Evolutionary conservation across 2,797 vertebrate genomes (phyloP), one percentile per base, ranked within the genome.

Genomic region (Mastacembelus armatus): DNA sequence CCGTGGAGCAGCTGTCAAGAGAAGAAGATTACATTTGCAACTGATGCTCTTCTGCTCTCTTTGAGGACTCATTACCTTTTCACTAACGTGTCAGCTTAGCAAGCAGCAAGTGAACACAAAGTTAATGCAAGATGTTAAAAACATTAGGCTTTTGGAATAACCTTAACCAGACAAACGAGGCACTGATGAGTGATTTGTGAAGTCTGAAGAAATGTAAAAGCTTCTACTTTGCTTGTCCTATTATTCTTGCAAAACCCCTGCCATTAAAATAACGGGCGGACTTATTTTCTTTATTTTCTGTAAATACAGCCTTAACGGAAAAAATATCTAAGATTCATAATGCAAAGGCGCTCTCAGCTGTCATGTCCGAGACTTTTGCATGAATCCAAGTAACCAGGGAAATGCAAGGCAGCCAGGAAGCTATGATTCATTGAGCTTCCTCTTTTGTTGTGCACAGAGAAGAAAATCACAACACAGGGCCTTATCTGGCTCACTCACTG

Each of bases 351-450:
- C 22, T 73, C 14, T 44, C 11, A 52, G 27, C 19, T 40, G 43
- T 54, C 18, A 36, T 14, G 35, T 15, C 18, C 14, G 22, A 42
- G 21, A 38, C 27, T 36, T 47, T 5, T 64, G 38, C 60, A 38
- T 51, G 44, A 66, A 56, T 61, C 58, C 54, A 61, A 50, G 44
- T 48, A 74, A 59, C 48, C 6, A 3, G 27, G 54, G 61, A 47
- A 60, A 68, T 32, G 32, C 19, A 55, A 81, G 33, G 45, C 57
- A 43, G 75, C 45, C 76, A 82, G 84, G 80, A 90, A 89, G 80
- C 81, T 68, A 55, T 72, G 78, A 87, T 84, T 88, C 74, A 86
- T 70, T 39, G 16, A 78, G 68, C 80, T 86, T 90, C 74, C 76
- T 81, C 60, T 79, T 71, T 71, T 69, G 60, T 79, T 75, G 77